Evolutionary conservation across 1,140 invertebrate genomes (phyloP).

Genomic region (Uloborus diversus): DNA sequence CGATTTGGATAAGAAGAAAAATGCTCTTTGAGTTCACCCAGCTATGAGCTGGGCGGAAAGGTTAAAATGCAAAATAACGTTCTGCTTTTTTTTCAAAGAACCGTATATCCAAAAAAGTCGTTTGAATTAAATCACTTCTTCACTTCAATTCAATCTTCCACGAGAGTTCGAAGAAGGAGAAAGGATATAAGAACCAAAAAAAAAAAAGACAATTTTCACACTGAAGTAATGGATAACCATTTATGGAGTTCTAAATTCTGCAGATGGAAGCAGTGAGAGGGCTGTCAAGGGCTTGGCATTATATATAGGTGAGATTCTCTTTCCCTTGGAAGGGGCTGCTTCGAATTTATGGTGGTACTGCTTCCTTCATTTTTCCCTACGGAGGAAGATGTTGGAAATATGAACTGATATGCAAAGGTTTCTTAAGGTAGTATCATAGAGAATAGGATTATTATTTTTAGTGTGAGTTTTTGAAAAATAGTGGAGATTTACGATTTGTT

Average conservation of each 20-base stretch:
- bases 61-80: too few species aligned
- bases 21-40: too few species aligned
- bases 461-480: too few species aligned
- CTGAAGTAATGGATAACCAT: slow-evolving; percentile 8
- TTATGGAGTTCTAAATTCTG: slow-evolving; percentile 8
- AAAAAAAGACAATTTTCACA: background rate
- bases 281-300: background rate
- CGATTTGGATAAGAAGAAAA: too few species aligned
- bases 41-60: too few species aligned
- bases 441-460: too few species aligned
- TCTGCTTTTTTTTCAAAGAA: too few species aligned
- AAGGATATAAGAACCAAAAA: background rate
- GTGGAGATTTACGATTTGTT: too few species aligned
- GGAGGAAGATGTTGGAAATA: too few species aligned
- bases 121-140: background rate
- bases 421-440: too few species aligned
- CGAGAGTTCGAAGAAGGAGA: background rate
- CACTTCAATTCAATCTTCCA: too few species aligned
- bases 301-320: slow-evolving; percentile 6
- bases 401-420: slow-evolving; percentile 1
- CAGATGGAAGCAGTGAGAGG: slow-evolving; percentile 1
- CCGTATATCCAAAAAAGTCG: too few species aligned
- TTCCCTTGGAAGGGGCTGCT: background rate
- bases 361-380: background rate
- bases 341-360: background rate